phyloP scores from a whole-genome alignment of 2,888 invertebrate genomes.

The Drepanosiphum platanoidis region DNA sequence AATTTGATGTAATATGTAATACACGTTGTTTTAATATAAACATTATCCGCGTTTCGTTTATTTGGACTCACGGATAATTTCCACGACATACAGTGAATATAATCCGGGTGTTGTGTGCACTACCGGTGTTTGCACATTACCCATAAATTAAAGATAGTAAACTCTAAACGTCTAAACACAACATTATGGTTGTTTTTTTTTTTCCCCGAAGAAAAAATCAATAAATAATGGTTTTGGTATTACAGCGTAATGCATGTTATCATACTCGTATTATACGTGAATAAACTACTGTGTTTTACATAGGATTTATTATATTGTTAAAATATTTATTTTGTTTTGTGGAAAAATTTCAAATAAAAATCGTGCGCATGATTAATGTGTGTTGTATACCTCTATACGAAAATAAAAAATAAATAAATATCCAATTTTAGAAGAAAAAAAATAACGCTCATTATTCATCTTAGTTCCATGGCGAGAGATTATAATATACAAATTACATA shows the following conservation, averaged over 20 bases:
- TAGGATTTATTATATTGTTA: neutral
- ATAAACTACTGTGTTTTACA: neutral
- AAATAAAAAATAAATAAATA: too few species aligned
- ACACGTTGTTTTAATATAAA: neutral
- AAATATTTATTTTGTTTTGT: neutral
- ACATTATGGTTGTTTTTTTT: neutral
- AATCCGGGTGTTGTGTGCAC: neutral
- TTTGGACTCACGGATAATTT: neutral
- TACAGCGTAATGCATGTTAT: neutral
- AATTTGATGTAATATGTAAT: neutral
- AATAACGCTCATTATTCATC: neutral
- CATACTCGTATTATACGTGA: neutral
- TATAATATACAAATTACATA: too few species aligned
- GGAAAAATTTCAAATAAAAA: neutral
- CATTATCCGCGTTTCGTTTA: neutral
- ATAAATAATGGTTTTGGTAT: neutral
- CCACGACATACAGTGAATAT: neutral
- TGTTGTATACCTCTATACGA: neutral
- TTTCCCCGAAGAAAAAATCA: neutral
- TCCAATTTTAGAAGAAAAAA: neutral
- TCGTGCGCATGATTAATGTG: neutral
- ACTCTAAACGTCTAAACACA: neutral
- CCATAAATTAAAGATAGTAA: neutral
- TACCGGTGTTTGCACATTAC: neutral
- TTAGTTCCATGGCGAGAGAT: neutral